Conservation (phyloP, 2,797 vertebrate genomes). For the Coccyzus lansbergi region DNA sequence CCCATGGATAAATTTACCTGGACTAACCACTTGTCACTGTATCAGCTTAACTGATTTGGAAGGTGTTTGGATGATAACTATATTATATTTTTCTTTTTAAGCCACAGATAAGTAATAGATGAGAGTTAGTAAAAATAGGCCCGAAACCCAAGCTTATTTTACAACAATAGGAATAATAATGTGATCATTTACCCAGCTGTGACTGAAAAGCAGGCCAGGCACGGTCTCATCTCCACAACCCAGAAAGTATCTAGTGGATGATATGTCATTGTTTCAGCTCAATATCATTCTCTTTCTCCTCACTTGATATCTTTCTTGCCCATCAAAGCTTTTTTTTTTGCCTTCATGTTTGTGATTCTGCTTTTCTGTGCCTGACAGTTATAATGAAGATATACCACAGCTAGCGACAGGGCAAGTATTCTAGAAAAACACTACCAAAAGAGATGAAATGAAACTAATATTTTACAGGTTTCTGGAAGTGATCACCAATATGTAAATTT, state of each 20-base stretch:
- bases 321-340: conserved; percentile 9
- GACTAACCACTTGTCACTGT: not conserved
- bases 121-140: not conserved
- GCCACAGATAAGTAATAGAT: not conserved
- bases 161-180: not conserved
- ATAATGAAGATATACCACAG: conserved; percentile 16
- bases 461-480: not conserved
- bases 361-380: conserved; percentile 11
- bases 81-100: not conserved
- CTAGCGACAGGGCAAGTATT: conserved; percentile 6
- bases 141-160: not conserved
- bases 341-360: not conserved
- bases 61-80: not conserved
- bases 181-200: not conserved
- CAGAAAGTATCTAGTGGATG: not conserved
- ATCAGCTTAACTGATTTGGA: not conserved
- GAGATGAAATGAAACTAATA: conserved; percentile 1
- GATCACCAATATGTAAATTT: not conserved
- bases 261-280: not conserved
- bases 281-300: not conserved
- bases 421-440: not conserved
- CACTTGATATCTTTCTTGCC: not conserved
- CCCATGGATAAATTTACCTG: not conserved
- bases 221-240: not conserved
- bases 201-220: not conserved